Conservation (phyloP, 2,888 invertebrate species). For the Eubasilissa splendida region DNA sequence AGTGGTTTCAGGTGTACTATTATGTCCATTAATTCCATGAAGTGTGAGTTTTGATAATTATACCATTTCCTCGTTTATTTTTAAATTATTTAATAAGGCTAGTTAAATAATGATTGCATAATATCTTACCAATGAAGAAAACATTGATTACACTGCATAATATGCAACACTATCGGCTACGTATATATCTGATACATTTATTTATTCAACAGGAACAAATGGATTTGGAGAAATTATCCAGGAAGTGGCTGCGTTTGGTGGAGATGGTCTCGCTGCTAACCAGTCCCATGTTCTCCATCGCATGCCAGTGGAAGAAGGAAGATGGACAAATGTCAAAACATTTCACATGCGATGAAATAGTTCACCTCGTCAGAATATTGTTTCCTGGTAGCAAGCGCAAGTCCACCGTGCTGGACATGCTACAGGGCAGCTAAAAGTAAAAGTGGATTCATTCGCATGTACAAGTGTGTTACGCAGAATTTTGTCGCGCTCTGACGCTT, state of each 20-base stretch:
- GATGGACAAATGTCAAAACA: constrained; percentile 61
- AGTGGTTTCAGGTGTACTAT: no score
- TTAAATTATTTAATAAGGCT: no score
- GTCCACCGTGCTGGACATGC: constrained; percentile 68
- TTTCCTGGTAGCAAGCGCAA: constrained; percentile 69
- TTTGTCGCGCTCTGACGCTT: no score
- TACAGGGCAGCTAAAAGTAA: constrained; percentile 62
- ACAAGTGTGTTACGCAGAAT: no score
- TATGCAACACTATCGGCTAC: not conserved
- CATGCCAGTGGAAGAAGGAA: constrained; percentile 64
- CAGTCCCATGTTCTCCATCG: constrained; percentile 67
- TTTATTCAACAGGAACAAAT: constrained; percentile 61
- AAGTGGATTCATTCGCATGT: not conserved
- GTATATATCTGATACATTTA: not conserved
- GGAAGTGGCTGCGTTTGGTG: constrained; percentile 66
- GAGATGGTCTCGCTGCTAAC: constrained; percentile 65
- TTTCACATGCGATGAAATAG: constrained; percentile 68
- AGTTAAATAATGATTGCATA: no score
- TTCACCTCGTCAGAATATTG: constrained; percentile 68
- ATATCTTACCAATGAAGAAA: not conserved
- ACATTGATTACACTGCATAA: not conserved
- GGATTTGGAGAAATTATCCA: constrained; percentile 63
- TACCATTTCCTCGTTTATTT: no score
- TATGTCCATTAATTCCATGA: no score
- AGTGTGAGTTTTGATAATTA: no score